Base-by-base conservation (phyloP, 2,797 vertebrate species). In the Okamejei kenojei region DNA sequence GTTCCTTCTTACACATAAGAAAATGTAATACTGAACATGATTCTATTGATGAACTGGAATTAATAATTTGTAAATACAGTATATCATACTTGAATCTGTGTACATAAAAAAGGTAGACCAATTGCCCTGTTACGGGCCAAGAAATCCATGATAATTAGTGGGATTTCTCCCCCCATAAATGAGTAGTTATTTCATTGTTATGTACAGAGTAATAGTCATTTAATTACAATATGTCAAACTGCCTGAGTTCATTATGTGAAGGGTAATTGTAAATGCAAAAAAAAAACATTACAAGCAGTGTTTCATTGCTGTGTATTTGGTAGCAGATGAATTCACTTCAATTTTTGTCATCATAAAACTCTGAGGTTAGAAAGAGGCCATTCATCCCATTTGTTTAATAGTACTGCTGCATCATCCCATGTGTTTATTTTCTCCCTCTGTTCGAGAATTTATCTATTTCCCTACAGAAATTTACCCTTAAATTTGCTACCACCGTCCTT, bases 181-280 rank as follows among this genome's bases (percentile, higher is more conserved):
- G 63, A 65, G 29, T 32, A 88, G 29, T 88, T 7, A 32, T 86
- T 88, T 65, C n/a, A 68, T 88, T 65, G 29, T 65, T 88, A 15
- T 88, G 29, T 63, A 35, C 17, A 15, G 61, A 68, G 17, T n/a
- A 65, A 63, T 68, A 68, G 61, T 86, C 58, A 63, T 88, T 68
- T 88, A 88, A 88, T 88, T 68, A 68, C 63, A 68, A 63, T 61
- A 63, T 86, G 58, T 86, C 61, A 61, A 58, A 88, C n/a, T 68
- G 61, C n/a, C 17, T 68, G 61, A 68, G 84, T 23, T 86, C n/a
- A 68, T 88, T 61, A 23, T 88, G 32, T 35, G 84, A 15, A 88
- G n/a, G 61, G n/a, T 63, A 35, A 68, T 35, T 65, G 5, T 68
- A 21, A 21, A 21, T 21, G 71, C 21, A n/a, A 88, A 68, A 54